Evolutionary conservation across 2,797 vertebrate species (phyloP), one percentile per base, ranked within the genome.

Genomic region (Takifugu ocellatus): DNA sequence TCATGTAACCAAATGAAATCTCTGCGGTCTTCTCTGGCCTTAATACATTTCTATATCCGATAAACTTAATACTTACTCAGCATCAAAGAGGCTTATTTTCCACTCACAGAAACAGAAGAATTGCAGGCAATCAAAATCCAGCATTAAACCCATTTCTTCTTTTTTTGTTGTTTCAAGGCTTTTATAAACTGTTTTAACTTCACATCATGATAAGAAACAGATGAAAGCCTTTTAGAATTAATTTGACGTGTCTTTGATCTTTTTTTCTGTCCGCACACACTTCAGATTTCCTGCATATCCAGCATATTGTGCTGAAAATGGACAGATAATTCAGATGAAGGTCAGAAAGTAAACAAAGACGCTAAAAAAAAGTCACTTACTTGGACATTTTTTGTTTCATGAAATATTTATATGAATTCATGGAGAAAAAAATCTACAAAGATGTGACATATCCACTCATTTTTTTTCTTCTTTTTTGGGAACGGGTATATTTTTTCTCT

Each of bases 221-320:
- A 76, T 77, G 64, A 74, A 82, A 71, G 62, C 53, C 62, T 66
- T 81, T 70, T 57, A 65, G 79, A 83, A 81, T 75, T 45, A 79
- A 75, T 75, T 67, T 70, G 54, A 26, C 33, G 70, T 56, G 62
- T 66, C 63, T 78, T 81, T 73, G 69, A 81, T 86, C 71, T 14
- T 51, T 67, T 58, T 77, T 72, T 46, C 11, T 66, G 78, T 68
- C 62, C 64, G 56, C 47, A 51, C 48, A 72, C 60, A 51, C 55
- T 59, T 51, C 73, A 59, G 65, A 60, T 27, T 50, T 69, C 36
- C 49, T 71, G 45, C 24, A 60, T 50, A 72, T 48, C 63, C 66
- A 48, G 59, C 49, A 53, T 63, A 51, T 66, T 62, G 54, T 2
- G 3, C 10, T 29, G 47, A 57, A 72, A 63, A 60, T 72, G 46